Conservation (phyloP, 2,888 invertebrate genomes). For the Sarcophaga rosellei region DNA sequence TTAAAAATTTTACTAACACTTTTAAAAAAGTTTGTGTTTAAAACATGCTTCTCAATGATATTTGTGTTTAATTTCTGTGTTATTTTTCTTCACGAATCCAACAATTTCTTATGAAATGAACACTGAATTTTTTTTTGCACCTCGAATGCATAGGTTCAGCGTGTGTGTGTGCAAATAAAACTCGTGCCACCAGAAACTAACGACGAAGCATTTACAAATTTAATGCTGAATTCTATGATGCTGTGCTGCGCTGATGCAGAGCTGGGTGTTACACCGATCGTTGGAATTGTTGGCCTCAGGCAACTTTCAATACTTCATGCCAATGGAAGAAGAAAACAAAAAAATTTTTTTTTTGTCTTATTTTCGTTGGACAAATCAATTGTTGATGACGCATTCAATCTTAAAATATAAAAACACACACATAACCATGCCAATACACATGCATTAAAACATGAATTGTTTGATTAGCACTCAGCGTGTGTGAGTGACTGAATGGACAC, state of each 20-base stretch:
- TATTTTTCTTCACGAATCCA: no score
- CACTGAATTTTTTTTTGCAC: no score
- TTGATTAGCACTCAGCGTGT: no score
- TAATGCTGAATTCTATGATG: constrained; percentile 10
- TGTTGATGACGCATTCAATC: constrained; percentile 46
- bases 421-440: not conserved
- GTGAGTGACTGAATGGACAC: no score
- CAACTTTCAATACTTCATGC: constrained; percentile 21
- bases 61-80: no score
- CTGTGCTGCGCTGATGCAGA: not conserved
- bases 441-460: not conserved
- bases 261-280: constrained; percentile 34
- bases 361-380: constrained; percentile 50
- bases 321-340: not conserved
- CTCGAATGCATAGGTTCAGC: no score
- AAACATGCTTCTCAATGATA: no score
- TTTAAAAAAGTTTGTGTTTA: no score
- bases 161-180: not conserved
- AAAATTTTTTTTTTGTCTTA: no score
- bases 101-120: no score
- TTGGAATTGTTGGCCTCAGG: constrained; percentile 21
- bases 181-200: not conserved
- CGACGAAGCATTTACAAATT: constrained; percentile 46
- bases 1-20: no score
- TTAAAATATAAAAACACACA: not conserved